Conservation (phyloP, 2,888 invertebrate genomes). For the Volucella inanis region DNA sequence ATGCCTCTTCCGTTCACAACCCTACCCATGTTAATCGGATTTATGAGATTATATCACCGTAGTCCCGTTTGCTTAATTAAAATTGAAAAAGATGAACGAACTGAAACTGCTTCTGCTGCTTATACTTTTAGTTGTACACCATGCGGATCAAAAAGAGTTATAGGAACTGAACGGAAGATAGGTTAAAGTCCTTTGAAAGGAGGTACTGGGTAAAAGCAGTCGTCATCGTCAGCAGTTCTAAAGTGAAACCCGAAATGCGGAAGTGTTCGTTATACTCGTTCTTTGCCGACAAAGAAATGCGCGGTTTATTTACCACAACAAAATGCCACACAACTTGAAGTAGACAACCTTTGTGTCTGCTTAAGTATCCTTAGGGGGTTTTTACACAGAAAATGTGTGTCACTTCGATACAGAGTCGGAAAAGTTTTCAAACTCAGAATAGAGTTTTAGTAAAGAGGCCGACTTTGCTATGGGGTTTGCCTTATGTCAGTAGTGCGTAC, state of each 20-base stretch:
- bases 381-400: conserved; percentile 24
- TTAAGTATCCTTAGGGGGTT: conserved; percentile 44
- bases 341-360: conserved; percentile 63
- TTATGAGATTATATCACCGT: conserved; percentile 54
- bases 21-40: conserved; percentile 54
- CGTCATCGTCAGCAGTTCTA: conserved; percentile 2
- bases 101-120: background rate
- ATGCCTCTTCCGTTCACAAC: background rate
- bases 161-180: conserved; percentile 14
- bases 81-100: conserved; percentile 45
- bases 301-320: conserved; percentile 1
- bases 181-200: conserved; percentile 41
- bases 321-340: conserved; percentile 47
- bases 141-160: conserved; percentile 25
- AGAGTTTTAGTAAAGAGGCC: background rate
- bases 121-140: background rate
- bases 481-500: background rate
- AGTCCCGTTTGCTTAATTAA: conserved; percentile 58
- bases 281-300: conserved; percentile 22
- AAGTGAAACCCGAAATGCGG: conserved; percentile 50
- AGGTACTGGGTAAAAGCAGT: background rate
- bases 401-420: conserved; percentile 8
- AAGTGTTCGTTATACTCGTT: conserved; percentile 20
- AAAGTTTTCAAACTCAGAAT: background rate
- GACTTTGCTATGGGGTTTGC: background rate